These are phyloP conservation scores for Gallirallus australis DNA, from an alignment of 2,797 vertebrate species.

Conservation along the genomic window DNA sequence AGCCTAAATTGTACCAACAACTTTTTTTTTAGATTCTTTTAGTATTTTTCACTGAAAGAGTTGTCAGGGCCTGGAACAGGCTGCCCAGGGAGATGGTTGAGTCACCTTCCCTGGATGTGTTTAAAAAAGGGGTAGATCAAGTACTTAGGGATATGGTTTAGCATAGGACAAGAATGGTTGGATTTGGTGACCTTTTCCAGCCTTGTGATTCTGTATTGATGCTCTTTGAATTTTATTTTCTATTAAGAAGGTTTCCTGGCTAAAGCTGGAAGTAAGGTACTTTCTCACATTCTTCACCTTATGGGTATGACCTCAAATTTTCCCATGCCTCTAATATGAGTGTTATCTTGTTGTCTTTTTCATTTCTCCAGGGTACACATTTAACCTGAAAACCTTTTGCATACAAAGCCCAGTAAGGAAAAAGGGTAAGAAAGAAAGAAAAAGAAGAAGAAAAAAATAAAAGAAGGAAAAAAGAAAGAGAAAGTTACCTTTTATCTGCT, in stretches of 20 bases:
- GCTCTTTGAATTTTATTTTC: neutral
- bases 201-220: neutral
- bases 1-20: neutral
- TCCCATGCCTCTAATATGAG: neutral
- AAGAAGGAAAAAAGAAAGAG: too few relatives aligned
- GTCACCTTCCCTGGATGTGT: too few relatives aligned
- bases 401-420: neutral
- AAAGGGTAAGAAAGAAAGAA: neutral
- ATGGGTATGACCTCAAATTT: neutral
- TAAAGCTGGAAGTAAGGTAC: neutral
- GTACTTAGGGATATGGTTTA: too few relatives aligned
- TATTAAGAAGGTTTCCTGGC: neutral
- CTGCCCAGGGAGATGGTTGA: too few relatives aligned
- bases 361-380: fast-evolving
- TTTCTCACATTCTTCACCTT: neutral
- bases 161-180: too few relatives aligned
- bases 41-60: neutral
- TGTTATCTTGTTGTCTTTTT: neutral
- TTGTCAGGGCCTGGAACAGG: too few relatives aligned
- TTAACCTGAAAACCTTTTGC: neutral
- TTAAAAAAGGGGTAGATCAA: too few relatives aligned
- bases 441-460: too few relatives aligned
- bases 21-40: neutral
- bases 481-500: neutral
- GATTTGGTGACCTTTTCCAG: too few relatives aligned